Evolutionary conservation across 2,797 vertebrate genomes (phyloP), one percentile per base, ranked within the genome.

Genomic region (Danio jaintianensis): DNA sequence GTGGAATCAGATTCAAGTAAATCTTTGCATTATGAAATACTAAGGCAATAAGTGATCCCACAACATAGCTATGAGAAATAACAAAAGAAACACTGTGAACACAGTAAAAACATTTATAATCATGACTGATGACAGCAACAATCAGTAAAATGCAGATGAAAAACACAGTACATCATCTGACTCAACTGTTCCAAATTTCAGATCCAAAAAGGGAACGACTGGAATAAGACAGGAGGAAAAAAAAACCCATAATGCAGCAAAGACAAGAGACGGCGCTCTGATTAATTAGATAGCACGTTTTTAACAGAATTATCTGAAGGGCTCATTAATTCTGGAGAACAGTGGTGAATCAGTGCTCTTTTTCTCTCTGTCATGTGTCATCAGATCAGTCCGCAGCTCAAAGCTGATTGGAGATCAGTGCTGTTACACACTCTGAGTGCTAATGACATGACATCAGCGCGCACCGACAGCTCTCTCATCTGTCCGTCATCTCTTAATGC

Each of bases 241-340:
- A 52, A 52, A 52, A 29, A 29, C 29, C 8, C 63, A 38, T 15
- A 62, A 71, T 43, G 45, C 20, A 20, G 36, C 13, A 59, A 68
- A 69, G 55, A 70, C 4, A 63, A 29, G 18, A 79, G 58, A 75
- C 47, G 6, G 40, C 36, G 38, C 29, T 59, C 45, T 67, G 64
- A 81, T 75, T 68, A 61, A 69, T 81, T 75, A 74, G 64, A 52
- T 76, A 68, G 76, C 70, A 75, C 29, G 13, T 81, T 75, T 81
- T 52, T 45, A 76, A 36, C 53, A 70, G 66, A 62, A 45, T 64
- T 72, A 79, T 72, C 38, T 72, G 59, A 79, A 62, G 76, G 58
- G 71, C 66, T 75, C 76, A 63, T 79, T 79, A 75, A 68, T 83
- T 83, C 72, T 45, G 22, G 50, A 20, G 55, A 68, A 69, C 75